These are phyloP conservation scores for Troglohyphantes excavatus DNA, from an alignment of 2,888 invertebrate species.

Conservation along the genomic window DNA sequence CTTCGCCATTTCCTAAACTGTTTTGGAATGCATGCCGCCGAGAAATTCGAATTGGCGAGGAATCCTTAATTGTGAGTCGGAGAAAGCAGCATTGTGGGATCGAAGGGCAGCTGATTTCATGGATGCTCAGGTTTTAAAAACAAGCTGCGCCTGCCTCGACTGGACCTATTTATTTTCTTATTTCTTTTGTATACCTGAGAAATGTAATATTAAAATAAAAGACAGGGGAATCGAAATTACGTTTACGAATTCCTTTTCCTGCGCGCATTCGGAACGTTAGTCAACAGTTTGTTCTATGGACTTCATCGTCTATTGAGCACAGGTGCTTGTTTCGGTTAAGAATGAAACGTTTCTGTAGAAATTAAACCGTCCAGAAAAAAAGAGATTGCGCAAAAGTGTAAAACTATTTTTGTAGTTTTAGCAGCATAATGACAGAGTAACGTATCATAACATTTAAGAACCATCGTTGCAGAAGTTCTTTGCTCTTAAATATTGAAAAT, in stretches of 20 bases:
- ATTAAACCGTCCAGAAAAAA: not conserved
- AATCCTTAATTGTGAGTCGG: not conserved
- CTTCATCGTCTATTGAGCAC: not conserved
- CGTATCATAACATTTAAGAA: too few relatives aligned
- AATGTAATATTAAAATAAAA: not conserved
- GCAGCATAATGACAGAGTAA: too few relatives aligned
- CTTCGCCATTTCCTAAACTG: not conserved
- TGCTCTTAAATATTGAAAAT: too few relatives aligned
- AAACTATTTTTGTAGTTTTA: too few relatives aligned
- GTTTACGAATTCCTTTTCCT: slow-evolving; percentile 21
- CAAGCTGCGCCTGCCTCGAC: not conserved
- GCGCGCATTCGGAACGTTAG: not conserved
- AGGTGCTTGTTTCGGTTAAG: not conserved
- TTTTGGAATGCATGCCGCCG: not conserved
- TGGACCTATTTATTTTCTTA: too few relatives aligned
- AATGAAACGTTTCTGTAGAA: not conserved
- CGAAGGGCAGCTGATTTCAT: not conserved
- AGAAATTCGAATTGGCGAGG: not conserved
- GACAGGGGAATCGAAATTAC: not conserved
- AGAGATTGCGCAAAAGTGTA: not conserved
- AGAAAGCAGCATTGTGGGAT: not conserved
- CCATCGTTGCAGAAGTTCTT: too few relatives aligned
- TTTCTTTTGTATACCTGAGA: not conserved
- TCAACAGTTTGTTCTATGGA: not conserved
- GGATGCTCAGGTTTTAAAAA: slow-evolving; percentile 5